These are phyloP conservation scores for Phortica magna DNA, from an alignment of 2,888 invertebrate genomes.

Conservation along the genomic window DNA sequence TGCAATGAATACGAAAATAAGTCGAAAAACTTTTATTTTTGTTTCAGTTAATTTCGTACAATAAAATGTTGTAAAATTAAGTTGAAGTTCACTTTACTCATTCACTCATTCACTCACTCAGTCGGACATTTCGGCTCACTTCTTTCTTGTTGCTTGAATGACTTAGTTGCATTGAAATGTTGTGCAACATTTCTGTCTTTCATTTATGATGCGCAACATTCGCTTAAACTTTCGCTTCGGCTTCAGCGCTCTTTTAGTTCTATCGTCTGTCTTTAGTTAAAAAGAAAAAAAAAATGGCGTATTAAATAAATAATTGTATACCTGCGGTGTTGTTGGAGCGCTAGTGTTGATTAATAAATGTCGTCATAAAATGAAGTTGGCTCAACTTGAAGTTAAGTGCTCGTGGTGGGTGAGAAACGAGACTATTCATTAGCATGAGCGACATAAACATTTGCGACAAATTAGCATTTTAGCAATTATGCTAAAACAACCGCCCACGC, in stretches of 20 bases:
- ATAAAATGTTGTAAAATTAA: too few relatives aligned
- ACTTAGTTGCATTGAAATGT: not conserved
- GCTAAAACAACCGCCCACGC: not conserved
- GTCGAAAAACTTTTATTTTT: not conserved
- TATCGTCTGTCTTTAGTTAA: too few relatives aligned
- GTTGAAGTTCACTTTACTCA: too few relatives aligned
- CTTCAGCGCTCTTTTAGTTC: too few relatives aligned
- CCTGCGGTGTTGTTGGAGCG: too few relatives aligned
- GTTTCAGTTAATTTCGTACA: not conserved
- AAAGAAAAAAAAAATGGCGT: too few relatives aligned
- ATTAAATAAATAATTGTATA: too few relatives aligned
- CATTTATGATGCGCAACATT: too few relatives aligned
- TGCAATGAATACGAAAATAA: conserved; percentile 10
- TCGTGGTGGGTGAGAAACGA: not conserved
- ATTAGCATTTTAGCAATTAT: not conserved
- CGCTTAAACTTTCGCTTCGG: too few relatives aligned
- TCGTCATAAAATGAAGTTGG: not conserved
- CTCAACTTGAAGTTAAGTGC: not conserved
- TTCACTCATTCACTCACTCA: too few relatives aligned
- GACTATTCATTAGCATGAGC: not conserved
- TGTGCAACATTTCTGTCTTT: not conserved
- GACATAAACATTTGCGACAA: not conserved
- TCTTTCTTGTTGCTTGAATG: not conserved
- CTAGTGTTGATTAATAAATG: too few relatives aligned
- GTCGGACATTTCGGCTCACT: not conserved